Conservation (phyloP, 2,888 invertebrate species). For the Spialia ferax region DNA sequence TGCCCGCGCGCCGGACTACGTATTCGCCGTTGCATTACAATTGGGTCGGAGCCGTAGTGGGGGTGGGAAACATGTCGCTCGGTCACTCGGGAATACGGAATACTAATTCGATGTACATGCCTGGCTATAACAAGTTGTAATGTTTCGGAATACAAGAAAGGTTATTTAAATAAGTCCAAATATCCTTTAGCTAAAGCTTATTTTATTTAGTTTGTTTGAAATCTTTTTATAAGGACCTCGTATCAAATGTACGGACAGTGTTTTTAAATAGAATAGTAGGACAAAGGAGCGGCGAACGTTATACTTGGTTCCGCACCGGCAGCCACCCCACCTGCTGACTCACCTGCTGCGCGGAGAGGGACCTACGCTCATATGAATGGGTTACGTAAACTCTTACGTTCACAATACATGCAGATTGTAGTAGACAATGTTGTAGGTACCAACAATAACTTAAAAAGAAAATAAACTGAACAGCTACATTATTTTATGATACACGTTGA, state of each 20-base stretch:
- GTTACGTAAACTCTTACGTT: conserved; percentile 32
- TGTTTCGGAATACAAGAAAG: neutral
- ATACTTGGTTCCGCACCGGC: conserved; percentile 69
- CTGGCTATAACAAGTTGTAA: conserved; percentile 10
- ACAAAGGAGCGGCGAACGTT: conserved; percentile 45
- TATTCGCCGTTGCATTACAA: conserved; percentile 78
- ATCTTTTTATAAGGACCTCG: neutral
- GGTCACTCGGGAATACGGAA: conserved; percentile 79
- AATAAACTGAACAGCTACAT: neutral
- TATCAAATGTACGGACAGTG: neutral
- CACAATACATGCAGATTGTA: conserved; percentile 15
- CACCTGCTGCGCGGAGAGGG: conserved; percentile 66
- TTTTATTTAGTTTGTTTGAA: neutral
- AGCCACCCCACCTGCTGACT: conserved; percentile 83
- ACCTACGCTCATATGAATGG: conserved; percentile 34
- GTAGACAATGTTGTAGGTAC: conserved; percentile 6
- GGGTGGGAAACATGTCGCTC: conserved; percentile 84
- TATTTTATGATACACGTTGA: neutral
- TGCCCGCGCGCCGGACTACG: conserved; percentile 65
- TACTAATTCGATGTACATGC: conserved; percentile 48
- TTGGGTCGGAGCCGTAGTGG: conserved; percentile 80
- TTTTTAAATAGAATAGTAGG: conserved; percentile 41
- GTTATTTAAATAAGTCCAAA: neutral
- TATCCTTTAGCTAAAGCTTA: neutral
- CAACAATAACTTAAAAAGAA: conserved; percentile 1